Conservation (phyloP, 2,888 invertebrate species). For the Cataglyphis albicans region DNA sequence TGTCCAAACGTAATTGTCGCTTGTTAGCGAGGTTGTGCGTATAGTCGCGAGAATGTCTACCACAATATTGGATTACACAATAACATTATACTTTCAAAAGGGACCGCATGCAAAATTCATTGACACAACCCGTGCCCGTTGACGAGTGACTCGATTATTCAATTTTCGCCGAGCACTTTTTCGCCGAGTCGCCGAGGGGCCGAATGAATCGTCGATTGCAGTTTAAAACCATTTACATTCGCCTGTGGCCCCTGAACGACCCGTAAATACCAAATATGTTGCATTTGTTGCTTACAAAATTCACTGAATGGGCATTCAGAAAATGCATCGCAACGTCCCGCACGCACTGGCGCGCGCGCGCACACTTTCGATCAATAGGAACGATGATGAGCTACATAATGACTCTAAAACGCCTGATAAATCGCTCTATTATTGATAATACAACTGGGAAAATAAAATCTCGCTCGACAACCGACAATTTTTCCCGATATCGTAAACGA, state of each 20-base stretch:
- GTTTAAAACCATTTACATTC: slow-evolving; percentile 57
- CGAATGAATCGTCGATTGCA: slow-evolving; percentile 53
- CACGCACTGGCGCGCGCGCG: slow-evolving; percentile 14
- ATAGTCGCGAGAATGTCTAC: slow-evolving; percentile 39
- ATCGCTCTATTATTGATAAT: slow-evolving; percentile 29
- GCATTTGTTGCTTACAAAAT: slow-evolving; percentile 54
- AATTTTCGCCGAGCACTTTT: slow-evolving; percentile 57
- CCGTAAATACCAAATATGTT: slow-evolving; percentile 61
- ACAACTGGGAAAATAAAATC: slow-evolving; percentile 32
- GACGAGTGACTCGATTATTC: slow-evolving; percentile 58
- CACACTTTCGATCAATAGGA: slow-evolving; percentile 30
- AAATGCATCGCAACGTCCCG: slow-evolving; percentile 17
- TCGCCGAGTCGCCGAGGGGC: slow-evolving; percentile 50
- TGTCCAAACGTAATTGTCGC: slow-evolving; percentile 27
- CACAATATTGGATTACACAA: slow-evolving; percentile 53
- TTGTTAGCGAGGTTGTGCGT: slow-evolving; percentile 49
- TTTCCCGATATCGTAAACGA: slow-evolving; percentile 17
- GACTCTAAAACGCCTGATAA: slow-evolving; percentile 22
- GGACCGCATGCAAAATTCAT: slow-evolving; percentile 55
- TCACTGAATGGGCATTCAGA: slow-evolving; percentile 45
- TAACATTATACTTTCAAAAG: slow-evolving; percentile 57
- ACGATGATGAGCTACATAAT: slow-evolving; percentile 44
- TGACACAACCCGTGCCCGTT: slow-evolving; percentile 54
- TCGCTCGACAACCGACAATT: neutral
- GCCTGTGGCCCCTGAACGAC: slow-evolving; percentile 57